A percentile compares a stretch with the other conserved stretches of the same genome.
phyloP scores from a whole-genome alignment of 2,113 vertebrate species.

The Chrysemys picta region DNA sequence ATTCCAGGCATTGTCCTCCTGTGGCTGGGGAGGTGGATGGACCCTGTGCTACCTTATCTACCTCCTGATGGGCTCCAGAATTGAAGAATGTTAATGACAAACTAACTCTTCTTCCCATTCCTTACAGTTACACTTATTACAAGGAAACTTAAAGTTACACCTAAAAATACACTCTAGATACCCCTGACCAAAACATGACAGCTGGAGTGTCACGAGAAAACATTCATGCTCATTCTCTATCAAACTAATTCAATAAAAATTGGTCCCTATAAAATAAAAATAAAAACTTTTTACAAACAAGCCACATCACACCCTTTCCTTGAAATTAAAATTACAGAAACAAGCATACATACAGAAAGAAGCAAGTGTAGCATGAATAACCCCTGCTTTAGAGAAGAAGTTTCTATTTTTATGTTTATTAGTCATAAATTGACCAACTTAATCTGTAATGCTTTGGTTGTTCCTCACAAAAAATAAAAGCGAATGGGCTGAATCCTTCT shows the following conservation, averaged over 20 bases:
- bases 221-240: background rate
- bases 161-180: constrained; percentile 55
- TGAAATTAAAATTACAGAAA: constrained; percentile 76
- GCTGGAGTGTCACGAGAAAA: constrained; percentile 60
- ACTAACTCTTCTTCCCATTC: constrained; percentile 64
- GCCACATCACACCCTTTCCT: constrained; percentile 68
- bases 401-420: constrained; percentile 71
- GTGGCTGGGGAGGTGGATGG: constrained; percentile 79
- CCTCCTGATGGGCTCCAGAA: constrained; percentile 81
- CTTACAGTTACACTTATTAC: constrained; percentile 68
- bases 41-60: constrained; percentile 80
- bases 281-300: constrained; percentile 41
- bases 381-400: constrained; percentile 74
- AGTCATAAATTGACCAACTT: constrained; percentile 59
- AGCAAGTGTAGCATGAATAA: constrained; percentile 69
- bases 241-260: constrained; percentile 62
- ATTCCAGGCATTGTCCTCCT: constrained; percentile 87
- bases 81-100: constrained; percentile 83
- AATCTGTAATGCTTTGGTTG: constrained; percentile 4
- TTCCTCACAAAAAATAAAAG: constrained; percentile 21
- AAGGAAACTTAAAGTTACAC: constrained; percentile 52
- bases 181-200: constrained; percentile 47
- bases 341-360: constrained; percentile 57
- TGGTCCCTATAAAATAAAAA: constrained; percentile 38
- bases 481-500: background rate